A percentile compares a stretch with the other conserved stretches of the same genome.
phyloP scores from a whole-genome alignment of 2,888 invertebrate species.

The Masnerella sp. region DNA sequence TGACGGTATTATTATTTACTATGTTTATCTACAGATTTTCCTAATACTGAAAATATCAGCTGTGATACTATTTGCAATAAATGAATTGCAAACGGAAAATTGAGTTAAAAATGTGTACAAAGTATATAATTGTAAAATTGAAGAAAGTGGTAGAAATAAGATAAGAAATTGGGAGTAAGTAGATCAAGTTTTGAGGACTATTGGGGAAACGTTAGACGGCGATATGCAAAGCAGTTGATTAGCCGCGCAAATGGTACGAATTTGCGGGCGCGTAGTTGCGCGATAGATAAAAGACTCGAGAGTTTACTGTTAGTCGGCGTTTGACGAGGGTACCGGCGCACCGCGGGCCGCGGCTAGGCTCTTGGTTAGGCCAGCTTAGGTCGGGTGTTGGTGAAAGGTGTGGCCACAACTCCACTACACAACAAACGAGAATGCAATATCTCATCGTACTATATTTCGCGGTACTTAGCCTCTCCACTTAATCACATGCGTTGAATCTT shows the following conservation, averaged over 20 bases:
- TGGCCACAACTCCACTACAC: conserved; percentile 70
- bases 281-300: conserved; percentile 58
- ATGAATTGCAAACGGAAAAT: no score
- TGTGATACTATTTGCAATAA: no score
- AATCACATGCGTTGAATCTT: conserved; percentile 6
- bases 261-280: conserved; percentile 45
- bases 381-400: conserved; percentile 76
- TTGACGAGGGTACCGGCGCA: conserved; percentile 55
- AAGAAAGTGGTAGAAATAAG: no score
- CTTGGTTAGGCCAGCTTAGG: conserved; percentile 57
- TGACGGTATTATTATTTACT: no score
- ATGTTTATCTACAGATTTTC: no score
- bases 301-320: conserved; percentile 59
- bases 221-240: conserved; percentile 2
- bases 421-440: conserved; percentile 75
- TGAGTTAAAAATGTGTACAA: no score
- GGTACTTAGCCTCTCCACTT: conserved; percentile 19
- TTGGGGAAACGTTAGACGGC: no score
- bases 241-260: conserved; percentile 9
- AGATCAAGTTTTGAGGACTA: background rate
- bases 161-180: background rate
- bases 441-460: conserved; percentile 62
- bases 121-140: no score
- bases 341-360: conserved; percentile 50
- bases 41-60: no score